Conservation (phyloP, 1,140 invertebrate genomes). For the Brachionus paranguensis region DNA sequence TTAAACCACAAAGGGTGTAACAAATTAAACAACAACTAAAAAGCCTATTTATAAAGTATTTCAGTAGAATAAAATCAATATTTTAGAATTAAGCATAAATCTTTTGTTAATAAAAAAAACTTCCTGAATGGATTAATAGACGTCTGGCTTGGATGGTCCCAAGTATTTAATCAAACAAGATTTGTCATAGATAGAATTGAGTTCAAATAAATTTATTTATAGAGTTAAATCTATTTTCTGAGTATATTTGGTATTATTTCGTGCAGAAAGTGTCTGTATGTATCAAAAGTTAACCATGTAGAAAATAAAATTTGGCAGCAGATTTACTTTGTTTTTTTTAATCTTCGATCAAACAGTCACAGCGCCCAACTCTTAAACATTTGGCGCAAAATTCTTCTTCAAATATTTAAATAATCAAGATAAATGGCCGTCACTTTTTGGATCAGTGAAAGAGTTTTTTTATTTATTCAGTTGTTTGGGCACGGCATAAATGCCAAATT, state of each 20-base stretch:
- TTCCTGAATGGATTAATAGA: neutral
- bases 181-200: neutral
- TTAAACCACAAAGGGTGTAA: neutral
- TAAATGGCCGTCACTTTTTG: neutral
- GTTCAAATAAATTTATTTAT: neutral
- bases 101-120: neutral
- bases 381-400: neutral
- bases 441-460: neutral
- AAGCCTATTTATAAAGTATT: neutral
- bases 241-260: neutral
- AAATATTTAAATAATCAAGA: neutral
- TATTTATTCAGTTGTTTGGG: neutral
- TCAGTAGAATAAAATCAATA: neutral
- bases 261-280: neutral
- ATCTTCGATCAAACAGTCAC: neutral
- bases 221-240: neutral
- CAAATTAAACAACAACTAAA: neutral
- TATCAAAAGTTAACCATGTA: neutral
- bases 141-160: neutral
- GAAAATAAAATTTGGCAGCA: neutral
- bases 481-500: neutral
- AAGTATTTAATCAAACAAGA: neutral
- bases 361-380: neutral
- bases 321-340: neutral
- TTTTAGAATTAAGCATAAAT: neutral